A percentile compares a stretch with the other conserved stretches of the same genome.
Evolutionary conservation across 2,888 invertebrate genomes (phyloP).

Genomic region (Mantis religiosa): DNA sequence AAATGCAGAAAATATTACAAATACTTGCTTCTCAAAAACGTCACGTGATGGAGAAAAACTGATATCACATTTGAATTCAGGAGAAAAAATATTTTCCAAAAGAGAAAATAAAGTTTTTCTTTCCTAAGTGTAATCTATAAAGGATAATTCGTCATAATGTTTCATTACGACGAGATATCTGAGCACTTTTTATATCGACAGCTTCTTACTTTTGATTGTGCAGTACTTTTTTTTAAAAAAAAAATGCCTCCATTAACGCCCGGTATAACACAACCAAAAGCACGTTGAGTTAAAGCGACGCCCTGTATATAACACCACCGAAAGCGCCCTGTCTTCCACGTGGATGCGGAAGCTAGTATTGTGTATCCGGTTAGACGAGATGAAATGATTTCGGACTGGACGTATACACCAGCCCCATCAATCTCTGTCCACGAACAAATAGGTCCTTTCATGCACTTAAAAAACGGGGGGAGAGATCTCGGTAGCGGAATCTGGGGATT

Average conservation of each 20-base stretch:
- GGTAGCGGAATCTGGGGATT: slow-evolving; percentile 6
- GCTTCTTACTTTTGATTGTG: no score
- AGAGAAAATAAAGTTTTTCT: no score
- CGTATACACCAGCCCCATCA: not conserved
- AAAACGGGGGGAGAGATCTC: not conserved
- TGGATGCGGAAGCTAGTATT: not conserved
- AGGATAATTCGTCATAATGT: no score
- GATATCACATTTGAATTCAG: no score
- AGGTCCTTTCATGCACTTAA: slow-evolving; percentile 1
- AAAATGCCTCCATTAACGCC: not conserved
- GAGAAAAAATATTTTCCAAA: no score
- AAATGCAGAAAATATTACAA: no score
- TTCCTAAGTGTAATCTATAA: no score
- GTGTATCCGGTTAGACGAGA: not conserved
- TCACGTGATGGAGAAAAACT: no score
- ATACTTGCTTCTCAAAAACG: no score
- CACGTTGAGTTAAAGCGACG: not conserved
- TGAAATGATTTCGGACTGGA: not conserved
- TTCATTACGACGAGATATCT: no score
- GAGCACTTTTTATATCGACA: no score
- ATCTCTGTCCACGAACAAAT: slow-evolving; percentile 16
- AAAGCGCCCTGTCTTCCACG: not conserved
- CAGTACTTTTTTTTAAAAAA: no score
- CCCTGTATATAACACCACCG: not conserved
- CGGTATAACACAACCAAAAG: not conserved